These are phyloP conservation scores for Eupeodes luniger DNA, from an alignment of 2,888 invertebrate species.

Conservation along the genomic window DNA sequence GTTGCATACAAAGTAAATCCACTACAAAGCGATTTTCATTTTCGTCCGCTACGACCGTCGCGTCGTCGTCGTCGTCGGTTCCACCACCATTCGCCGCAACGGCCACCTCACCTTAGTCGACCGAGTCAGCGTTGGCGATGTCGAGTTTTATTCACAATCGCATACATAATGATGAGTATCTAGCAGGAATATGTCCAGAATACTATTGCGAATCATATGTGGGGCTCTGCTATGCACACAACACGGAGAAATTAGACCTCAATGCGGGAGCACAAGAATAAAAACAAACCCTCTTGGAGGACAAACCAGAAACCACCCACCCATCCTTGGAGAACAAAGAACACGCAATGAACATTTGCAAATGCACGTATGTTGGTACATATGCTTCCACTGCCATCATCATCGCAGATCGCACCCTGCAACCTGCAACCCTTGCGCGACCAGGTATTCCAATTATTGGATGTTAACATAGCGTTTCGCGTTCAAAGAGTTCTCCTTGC, in stretches of 20 bases:
- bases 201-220: slow-evolving; percentile 16
- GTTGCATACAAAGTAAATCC: slow-evolving; percentile 64
- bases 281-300: slow-evolving; percentile 52
- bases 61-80: background rate
- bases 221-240: slow-evolving; percentile 4
- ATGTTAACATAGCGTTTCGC: slow-evolving; percentile 76
- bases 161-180: slow-evolving; percentile 66
- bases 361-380: background rate
- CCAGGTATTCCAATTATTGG: slow-evolving; percentile 75
- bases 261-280: slow-evolving; percentile 62
- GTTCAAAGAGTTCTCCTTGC: slow-evolving; percentile 69
- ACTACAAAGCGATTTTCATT: slow-evolving; percentile 75
- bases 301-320: slow-evolving; percentile 3
- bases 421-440: slow-evolving; percentile 52
- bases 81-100: background rate
- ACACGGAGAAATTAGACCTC: slow-evolving; percentile 61
- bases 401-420: background rate
- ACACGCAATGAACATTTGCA: slow-evolving; percentile 23
- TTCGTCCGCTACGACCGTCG: slow-evolving; percentile 46
- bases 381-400: slow-evolving; percentile 4
- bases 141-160: slow-evolving; percentile 34
- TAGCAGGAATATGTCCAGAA: background rate
- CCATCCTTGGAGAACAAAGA: slow-evolving; percentile 32
- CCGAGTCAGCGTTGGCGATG: background rate
- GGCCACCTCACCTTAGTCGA: background rate